Evolutionary conservation across 2,888 invertebrate genomes (phyloP), one percentile per base, ranked within the genome.

Genomic region (Lymantria dispar): DNA sequence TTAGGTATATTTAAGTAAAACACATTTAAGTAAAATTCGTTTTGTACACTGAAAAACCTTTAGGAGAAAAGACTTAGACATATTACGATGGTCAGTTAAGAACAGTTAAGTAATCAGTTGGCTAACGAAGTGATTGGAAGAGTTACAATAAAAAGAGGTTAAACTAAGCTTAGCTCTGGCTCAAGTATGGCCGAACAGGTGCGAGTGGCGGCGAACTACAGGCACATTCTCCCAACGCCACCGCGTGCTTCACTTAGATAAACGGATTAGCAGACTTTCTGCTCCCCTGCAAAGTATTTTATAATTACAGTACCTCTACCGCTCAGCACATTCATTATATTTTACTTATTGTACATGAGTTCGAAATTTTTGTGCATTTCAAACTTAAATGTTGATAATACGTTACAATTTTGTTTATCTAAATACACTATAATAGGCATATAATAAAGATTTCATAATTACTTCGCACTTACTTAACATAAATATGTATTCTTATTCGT

Each of bases 191-290:
- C 68, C 64, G 75, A 72, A 68, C 82, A 83, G 83, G 83, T 83
- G 80, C 74, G 76, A 73, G 64, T 63, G 63, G 57, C 64, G 69
- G 72, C 70, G 72, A 78, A 72, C 74, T 70, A 61, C 63, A 60
- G 59, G 61, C 62, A 58, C 69, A 59, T 67, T 72, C 71, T 65
- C 70, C 73, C 68, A 64, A 69, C 70, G 67, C 70, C 69, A 60
- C 77, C 80, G 84, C 73, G 80, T 85, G 86, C 78, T 80, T 73
- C 75, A 73, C 76, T 78, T 72, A 80, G 86, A 87, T 87, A 87
- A 85, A 85, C 75, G 85, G 85, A 84, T 85, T 85, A 85, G 67
- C 77, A 80, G 74, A 76, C 76, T 81, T 79, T 77, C 79, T 78
- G 68, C 71, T 72, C 72, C 64, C 76, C 70, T 74, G 64, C 68